These are phyloP conservation scores for Bergia puertoricense DNA, from an alignment of 92 coral and sea anemone species.

Conservation along the genomic window DNA sequence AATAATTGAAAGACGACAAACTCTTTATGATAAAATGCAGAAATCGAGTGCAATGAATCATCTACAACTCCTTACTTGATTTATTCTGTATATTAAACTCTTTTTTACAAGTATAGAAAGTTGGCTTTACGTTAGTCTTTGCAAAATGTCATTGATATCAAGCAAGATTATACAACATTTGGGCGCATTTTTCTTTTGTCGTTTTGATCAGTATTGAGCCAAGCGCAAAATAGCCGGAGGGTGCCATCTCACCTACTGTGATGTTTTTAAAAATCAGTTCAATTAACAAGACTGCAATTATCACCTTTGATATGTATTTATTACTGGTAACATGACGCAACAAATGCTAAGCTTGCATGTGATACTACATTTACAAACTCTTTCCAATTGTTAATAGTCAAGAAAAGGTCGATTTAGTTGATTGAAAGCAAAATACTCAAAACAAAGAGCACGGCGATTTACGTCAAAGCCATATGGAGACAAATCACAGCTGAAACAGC, in stretches of 20 bases:
- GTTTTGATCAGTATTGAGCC: neutral
- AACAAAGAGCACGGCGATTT: neutral
- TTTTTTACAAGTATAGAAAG: neutral
- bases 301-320: neutral
- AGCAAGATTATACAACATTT: too few species aligned
- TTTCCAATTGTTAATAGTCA: neutral
- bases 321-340: neutral
- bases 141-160: neutral
- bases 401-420: neutral
- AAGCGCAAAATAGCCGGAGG: neutral
- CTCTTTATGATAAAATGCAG: neutral
- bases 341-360: neutral
- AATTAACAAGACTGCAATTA: neutral
- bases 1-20: neutral
- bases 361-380: too few species aligned
- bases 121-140: neutral
- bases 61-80: neutral
- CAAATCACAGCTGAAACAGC: neutral
- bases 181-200: neutral
- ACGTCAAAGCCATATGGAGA: neutral
- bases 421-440: neutral
- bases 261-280: neutral
- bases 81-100: neutral
- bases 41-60: neutral
- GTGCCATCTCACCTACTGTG: neutral